Evolutionary conservation across 2,797 vertebrate species (phyloP).

Genomic region (Pristis pectinata): DNA sequence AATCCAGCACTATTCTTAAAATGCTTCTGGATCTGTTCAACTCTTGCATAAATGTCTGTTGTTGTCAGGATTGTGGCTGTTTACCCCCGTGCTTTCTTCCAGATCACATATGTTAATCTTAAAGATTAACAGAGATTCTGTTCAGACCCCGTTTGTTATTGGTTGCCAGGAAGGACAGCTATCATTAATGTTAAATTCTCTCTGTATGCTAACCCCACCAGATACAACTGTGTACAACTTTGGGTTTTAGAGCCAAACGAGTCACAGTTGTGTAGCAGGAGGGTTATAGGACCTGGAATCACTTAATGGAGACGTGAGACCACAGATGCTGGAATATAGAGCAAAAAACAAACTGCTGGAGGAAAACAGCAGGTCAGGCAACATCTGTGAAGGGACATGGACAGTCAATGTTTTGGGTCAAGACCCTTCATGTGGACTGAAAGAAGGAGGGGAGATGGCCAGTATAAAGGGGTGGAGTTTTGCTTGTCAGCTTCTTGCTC

Average conservation of each 20-base stretch:
- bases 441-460: no score
- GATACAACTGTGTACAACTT: background rate
- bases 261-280: background rate
- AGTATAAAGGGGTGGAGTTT: no score
- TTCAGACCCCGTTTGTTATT: background rate
- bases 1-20: background rate
- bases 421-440: no score
- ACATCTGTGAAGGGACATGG: no score
- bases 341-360: no score
- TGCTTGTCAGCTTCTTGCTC: no score
- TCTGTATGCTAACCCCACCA: background rate
- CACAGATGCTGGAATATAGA: no score
- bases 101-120: background rate
- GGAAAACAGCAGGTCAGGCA: no score
- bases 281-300: background rate
- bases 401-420: no score
- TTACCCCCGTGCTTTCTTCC: background rate
- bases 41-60: background rate
- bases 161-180: no score
- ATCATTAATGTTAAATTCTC: background rate
- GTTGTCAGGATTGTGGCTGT: background rate
- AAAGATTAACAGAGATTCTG: background rate
- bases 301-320: no score
- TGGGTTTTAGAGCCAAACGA: background rate
- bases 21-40: background rate